Evolutionary conservation across 2,113 vertebrate genomes (phyloP).

Genomic region (Malaclemys terrapin): DNA sequence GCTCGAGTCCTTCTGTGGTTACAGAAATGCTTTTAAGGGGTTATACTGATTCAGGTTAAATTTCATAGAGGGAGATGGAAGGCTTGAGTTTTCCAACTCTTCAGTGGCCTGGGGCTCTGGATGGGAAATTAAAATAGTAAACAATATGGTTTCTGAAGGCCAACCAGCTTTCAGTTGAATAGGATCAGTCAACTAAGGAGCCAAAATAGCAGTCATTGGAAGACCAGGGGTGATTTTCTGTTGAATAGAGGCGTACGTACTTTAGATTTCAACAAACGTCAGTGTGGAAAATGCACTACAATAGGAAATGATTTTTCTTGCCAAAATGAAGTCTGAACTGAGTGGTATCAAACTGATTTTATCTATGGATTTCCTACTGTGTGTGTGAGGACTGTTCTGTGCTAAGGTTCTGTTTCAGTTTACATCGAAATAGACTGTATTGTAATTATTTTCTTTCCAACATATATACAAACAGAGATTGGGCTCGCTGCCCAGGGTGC

Average conservation of each 20-base stretch:
- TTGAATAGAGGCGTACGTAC: not conserved
- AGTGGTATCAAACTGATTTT: not conserved
- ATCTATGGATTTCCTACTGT: not conserved
- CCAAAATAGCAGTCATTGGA: not conserved
- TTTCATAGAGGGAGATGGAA: too few relatives aligned
- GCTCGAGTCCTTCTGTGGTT: not conserved
- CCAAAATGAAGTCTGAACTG: accelerated
- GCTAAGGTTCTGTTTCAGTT: not conserved
- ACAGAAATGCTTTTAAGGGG: too few relatives aligned
- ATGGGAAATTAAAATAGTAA: not conserved
- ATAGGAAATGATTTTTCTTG: not conserved
- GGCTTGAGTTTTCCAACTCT: not conserved
- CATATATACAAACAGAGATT: accelerated
- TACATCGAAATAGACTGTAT: not conserved
- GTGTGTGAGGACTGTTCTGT: not conserved
- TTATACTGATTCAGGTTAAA: too few relatives aligned
- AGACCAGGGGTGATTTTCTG: not conserved
- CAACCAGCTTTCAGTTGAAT: not conserved
- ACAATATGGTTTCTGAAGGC: not conserved
- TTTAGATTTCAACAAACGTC: not conserved
- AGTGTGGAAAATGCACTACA: not conserved
- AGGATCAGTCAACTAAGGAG: not conserved
- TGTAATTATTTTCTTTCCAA: not conserved
- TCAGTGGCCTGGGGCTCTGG: not conserved
- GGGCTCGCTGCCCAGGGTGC: accelerated